Conservation (phyloP, 2,888 invertebrate species). For the Epinotia brunnichana region DNA sequence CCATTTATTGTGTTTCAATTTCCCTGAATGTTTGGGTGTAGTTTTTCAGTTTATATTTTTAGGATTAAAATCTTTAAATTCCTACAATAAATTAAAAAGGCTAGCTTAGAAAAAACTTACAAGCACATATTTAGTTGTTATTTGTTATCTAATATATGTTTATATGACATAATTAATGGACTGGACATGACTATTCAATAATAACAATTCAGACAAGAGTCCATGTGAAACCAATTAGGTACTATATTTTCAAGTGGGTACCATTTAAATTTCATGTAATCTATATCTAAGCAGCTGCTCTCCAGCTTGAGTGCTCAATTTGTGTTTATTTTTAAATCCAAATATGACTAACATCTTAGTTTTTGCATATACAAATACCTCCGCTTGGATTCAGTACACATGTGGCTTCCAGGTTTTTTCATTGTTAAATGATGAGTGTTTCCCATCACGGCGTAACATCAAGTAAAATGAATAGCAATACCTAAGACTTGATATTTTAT, state of each 20-base stretch:
- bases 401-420: constrained; percentile 31
- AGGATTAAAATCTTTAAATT: too few relatives aligned
- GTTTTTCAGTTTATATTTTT: too few relatives aligned
- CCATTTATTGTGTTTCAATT: too few relatives aligned
- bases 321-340: constrained; percentile 33
- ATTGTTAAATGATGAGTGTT: background rate
- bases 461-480: background rate
- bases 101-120: too few relatives aligned
- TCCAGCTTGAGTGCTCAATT: constrained; percentile 17
- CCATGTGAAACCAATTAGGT: constrained; percentile 1
- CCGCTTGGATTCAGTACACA: constrained; percentile 9
- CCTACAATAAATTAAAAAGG: too few relatives aligned
- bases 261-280: constrained; percentile 13
- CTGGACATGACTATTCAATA: background rate
- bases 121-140: too few relatives aligned
- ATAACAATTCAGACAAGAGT: background rate
- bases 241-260: constrained; percentile 14
- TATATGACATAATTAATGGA: too few relatives aligned
- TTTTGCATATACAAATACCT: constrained; percentile 23
- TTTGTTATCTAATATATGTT: too few relatives aligned
- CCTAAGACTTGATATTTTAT: background rate
- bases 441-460: background rate
- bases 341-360: constrained; percentile 32
- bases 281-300: constrained; percentile 20
- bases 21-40: too few relatives aligned